A percentile compares a stretch with the other conserved stretches of the same genome.
Conservation (phyloP, 2,888 invertebrate genomes). For the Dioctria linearis region DNA sequence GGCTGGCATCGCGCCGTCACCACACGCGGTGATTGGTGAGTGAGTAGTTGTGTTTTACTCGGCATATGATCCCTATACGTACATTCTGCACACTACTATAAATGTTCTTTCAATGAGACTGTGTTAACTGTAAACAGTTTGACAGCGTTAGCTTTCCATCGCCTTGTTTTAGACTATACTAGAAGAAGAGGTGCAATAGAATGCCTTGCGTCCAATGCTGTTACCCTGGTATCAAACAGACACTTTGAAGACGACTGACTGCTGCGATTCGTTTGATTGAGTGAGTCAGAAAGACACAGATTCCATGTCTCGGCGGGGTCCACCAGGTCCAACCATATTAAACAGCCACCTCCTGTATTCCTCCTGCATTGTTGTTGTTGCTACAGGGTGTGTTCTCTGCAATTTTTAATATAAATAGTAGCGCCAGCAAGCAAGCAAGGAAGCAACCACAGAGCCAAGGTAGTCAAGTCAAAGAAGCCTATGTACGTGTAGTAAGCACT, state of each 20-base stretch:
- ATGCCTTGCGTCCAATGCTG: constrained; percentile 55
- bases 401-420: background rate
- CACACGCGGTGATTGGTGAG: background rate
- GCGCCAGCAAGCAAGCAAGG: no score
- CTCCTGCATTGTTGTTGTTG: constrained; percentile 24
- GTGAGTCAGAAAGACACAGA: constrained; percentile 52
- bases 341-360: constrained; percentile 30
- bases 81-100: no score
- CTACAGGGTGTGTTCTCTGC: constrained; percentile 40
- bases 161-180: no score
- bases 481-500: no score
- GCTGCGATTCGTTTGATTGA: constrained; percentile 57
- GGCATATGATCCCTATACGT: no score
- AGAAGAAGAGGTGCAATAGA: no score
- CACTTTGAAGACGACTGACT: constrained; percentile 64
- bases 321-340: constrained; percentile 11
- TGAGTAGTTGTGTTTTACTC: no score
- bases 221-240: constrained; percentile 62
- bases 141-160: constrained; percentile 4
- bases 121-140: background rate
- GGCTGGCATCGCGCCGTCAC: no score
- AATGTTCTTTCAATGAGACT: background rate
- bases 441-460: background rate
- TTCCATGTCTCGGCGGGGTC: background rate
- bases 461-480: background rate